These are phyloP conservation scores for Lateolabrax maculatus DNA, from an alignment of 2,797 vertebrate genomes.

Conservation along the genomic window DNA sequence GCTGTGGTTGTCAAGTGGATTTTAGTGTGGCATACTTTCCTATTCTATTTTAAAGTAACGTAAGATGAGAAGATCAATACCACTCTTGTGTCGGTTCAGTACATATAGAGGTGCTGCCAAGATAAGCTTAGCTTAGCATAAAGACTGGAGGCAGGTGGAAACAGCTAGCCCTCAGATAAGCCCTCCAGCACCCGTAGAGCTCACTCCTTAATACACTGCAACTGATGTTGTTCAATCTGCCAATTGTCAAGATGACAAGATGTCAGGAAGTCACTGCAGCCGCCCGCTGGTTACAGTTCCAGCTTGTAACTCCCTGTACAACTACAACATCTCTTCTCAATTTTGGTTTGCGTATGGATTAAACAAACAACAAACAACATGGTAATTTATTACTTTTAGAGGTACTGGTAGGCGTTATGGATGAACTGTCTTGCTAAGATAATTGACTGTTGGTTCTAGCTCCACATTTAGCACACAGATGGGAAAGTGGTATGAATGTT, in stretches of 20 bases:
- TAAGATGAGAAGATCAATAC: neutral
- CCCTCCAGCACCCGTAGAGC: neutral
- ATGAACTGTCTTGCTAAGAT: slow-evolving; percentile 13
- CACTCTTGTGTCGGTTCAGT: neutral
- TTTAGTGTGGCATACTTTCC: neutral
- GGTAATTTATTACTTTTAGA: neutral
- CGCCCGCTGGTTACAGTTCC: neutral
- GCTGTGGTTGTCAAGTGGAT: slow-evolving; percentile 7
- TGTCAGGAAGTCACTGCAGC: neutral
- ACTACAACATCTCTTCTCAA: neutral
- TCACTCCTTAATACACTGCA: neutral
- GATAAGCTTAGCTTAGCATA: slow-evolving; percentile 3
- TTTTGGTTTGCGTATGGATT: neutral
- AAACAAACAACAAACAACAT: neutral
- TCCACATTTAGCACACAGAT: neutral
- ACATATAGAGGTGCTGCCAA: neutral
- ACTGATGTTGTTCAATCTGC: neutral
- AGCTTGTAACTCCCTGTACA: neutral
- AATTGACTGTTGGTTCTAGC: slow-evolving; percentile 10
- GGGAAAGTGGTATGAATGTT: slow-evolving; percentile 2
- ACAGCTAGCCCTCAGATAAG: neutral
- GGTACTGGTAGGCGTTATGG: neutral
- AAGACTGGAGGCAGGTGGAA: neutral
- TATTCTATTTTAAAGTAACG: neutral
- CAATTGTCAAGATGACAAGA: neutral